Evolutionary conservation across 1,140 invertebrate genomes (phyloP).

Genomic region (Philotrypesis tridentata): DNA sequence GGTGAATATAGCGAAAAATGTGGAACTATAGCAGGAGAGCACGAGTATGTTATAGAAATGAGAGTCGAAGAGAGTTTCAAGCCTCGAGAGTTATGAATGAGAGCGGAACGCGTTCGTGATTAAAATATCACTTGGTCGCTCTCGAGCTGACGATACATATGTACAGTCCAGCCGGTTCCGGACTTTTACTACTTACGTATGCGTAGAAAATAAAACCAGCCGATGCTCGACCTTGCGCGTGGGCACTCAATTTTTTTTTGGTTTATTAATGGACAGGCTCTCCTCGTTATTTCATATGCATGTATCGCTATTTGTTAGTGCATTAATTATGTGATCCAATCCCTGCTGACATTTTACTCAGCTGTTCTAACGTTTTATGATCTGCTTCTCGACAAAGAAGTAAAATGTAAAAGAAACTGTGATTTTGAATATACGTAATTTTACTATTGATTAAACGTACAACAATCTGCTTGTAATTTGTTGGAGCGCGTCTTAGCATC

Average conservation of each 20-base stretch:
- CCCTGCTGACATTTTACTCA: too few relatives aligned
- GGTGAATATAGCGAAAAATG: not conserved
- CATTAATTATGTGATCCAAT: too few relatives aligned
- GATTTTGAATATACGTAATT: too few relatives aligned
- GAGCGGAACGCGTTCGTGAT: not conserved
- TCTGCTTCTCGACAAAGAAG: too few relatives aligned
- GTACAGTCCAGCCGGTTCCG: not conserved
- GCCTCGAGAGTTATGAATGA: not conserved
- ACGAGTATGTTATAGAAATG: not conserved
- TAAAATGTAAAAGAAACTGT: too few relatives aligned
- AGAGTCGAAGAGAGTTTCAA: not conserved
- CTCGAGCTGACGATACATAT: not conserved
- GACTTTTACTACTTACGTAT: not conserved
- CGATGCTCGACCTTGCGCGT: not conserved
- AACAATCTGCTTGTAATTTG: too few relatives aligned
- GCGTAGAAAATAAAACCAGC: not conserved
- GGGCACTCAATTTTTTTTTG: not conserved
- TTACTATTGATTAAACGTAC: too few relatives aligned
- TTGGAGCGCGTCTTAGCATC: too few relatives aligned
- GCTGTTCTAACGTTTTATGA: too few relatives aligned
- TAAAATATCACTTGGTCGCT: not conserved
- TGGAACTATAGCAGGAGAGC: too few relatives aligned
- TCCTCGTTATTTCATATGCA: too few relatives aligned
- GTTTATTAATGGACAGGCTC: not conserved
- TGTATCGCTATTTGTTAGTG: too few relatives aligned